A percentile compares a stretch with the other conserved stretches of the same genome.
phyloP scores from a whole-genome alignment of 1,140 invertebrate genomes.

The Atta cephalotes region DNA sequence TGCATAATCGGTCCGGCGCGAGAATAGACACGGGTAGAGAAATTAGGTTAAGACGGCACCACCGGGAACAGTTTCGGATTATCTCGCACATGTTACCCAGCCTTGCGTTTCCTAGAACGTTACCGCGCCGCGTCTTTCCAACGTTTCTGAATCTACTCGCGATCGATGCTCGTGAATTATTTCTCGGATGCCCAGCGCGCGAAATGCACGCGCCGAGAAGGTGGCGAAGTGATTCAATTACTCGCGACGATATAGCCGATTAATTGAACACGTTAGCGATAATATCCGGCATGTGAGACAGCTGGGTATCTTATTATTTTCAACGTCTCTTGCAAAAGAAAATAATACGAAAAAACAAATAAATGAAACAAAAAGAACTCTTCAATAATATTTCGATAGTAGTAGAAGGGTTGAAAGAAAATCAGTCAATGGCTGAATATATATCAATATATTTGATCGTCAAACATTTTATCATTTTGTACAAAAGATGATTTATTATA shows the following conservation, averaged over 20 bases:
- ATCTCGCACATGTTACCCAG: conserved; percentile 75
- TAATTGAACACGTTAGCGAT: conserved; percentile 46
- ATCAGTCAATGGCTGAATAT: not conserved
- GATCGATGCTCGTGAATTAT: conserved; percentile 66
- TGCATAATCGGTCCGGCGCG: conserved; percentile 72
- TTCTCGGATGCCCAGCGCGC: conserved; percentile 32
- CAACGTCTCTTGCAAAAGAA: not conserved
- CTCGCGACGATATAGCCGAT: conserved; percentile 42
- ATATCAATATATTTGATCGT: not conserved
- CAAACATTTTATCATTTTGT: not conserved
- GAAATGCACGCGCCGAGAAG: conserved; percentile 21
- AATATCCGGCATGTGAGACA: not conserved
- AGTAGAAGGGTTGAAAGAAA: not conserved
- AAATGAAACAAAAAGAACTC: not conserved
- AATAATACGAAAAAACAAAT: not conserved
- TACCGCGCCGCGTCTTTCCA: conserved; percentile 34
- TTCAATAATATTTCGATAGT: not conserved
- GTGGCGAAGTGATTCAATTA: conserved; percentile 64
- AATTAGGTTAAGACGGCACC: conserved; percentile 81
- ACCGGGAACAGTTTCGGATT: conserved; percentile 78
- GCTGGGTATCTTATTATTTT: not conserved
- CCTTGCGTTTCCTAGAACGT: conserved; percentile 52
- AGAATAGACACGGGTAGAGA: conserved; percentile 73
- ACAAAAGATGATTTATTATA: not conserved
- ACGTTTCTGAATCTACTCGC: conserved; percentile 57